Base-by-base conservation (phyloP, 2,888 invertebrate species). In the Andrena bicolor region DNA sequence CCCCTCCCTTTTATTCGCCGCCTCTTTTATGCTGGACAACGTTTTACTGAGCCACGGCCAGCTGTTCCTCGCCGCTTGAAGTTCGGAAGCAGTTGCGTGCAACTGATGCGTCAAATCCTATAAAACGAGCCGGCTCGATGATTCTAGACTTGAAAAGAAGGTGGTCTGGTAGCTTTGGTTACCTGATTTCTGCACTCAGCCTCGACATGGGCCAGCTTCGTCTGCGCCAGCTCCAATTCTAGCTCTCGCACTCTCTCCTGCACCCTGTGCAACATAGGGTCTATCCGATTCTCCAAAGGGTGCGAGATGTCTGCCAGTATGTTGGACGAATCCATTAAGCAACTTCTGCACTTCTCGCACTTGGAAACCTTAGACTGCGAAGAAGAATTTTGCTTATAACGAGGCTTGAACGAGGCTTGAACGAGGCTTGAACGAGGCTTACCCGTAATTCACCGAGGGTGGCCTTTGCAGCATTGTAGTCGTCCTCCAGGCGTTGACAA, bases 1-100 rank as follows among this genome's bases (percentile, higher is more conserved):
- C 76, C 83, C 90, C 68, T 93, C 94, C 81, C 92, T 93, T 87
- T 96, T 96, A 90, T 96, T 96, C 13, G 96, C 95, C 5, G 96
- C 96, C 90, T 96, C 96, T 94, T 96, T 96, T 90, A 96, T 96
- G 48, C 96, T 96, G 89, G 95, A 96, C 93, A 99, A 95, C 0
- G 99, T 99, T 94, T 99, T 98, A 85, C 98, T 98, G 72, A 99
- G 95, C 99, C 99, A 99, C 32, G 99, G 97, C 96, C 98, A 99
- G 28, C 96, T 96, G 90, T 96, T 96, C 86, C 96, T 96, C 4
- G 96, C 95, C 81, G 94, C 94, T 91, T 96, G 96, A 84, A 97
- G 94, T 93, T 98, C 98, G 75, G 97, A 96, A 65, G 97, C 95
- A 0, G 98, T 97, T 0, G 97, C 96, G 91, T 97, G 97, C 73